phyloP scores from a whole-genome alignment of 2,797 vertebrate genomes.

The Phalanger gymnotis region DNA sequence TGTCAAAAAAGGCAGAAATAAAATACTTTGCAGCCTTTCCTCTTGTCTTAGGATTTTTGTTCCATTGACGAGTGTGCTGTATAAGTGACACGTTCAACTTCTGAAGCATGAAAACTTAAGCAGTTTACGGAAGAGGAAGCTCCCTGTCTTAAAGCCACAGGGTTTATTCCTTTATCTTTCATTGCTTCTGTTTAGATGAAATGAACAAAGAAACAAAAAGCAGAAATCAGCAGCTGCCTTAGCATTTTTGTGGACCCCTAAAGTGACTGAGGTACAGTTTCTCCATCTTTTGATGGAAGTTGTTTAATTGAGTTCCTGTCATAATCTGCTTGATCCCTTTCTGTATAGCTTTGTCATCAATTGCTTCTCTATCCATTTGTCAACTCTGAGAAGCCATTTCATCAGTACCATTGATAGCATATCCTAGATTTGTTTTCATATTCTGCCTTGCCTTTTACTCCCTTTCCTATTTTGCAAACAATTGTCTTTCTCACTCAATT shows the following conservation, averaged over 20 bases:
- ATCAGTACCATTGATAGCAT: too few relatives aligned
- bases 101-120: rapidly evolving
- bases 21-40: slow-evolving; percentile 48
- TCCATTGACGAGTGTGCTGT: slow-evolving; percentile 59
- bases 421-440: background rate
- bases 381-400: background rate
- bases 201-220: background rate
- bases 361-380: background rate
- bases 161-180: background rate
- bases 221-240: background rate
- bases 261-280: slow-evolving; percentile 21
- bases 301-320: background rate
- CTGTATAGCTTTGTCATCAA: too few relatives aligned
- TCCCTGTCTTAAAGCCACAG: rapidly evolving
- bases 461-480: too few relatives aligned
- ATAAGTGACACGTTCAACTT: slow-evolving; percentile 32
- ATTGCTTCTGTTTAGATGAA: slow-evolving; percentile 34
- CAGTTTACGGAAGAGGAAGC: rapidly evolving
- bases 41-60: background rate
- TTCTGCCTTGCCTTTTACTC: background rate
- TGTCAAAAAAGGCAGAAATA: slow-evolving; percentile 80
- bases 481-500: background rate
- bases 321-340: background rate
- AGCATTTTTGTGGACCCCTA: background rate
- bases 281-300: background rate